Conservation (phyloP, 2,113 vertebrate genomes). For the Trichechus manatus region DNA sequence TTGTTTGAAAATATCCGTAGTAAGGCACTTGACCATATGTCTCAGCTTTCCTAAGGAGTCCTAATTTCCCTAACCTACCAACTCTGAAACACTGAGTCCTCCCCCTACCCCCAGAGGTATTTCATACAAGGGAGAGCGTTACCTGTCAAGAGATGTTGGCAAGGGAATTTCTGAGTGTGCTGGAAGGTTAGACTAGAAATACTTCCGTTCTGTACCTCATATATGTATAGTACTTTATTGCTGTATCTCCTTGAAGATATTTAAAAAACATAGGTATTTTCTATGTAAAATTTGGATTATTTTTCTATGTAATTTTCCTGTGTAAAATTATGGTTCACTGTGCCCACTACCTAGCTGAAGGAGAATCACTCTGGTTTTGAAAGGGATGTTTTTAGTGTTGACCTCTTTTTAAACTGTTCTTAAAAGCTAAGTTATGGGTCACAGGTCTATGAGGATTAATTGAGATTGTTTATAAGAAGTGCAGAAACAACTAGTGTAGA, state of each 20-base stretch:
- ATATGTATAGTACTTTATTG: neutral
- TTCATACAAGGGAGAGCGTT: neutral
- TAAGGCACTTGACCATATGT: accelerated
- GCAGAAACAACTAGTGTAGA: accelerated
- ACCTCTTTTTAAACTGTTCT: neutral
- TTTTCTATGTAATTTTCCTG: neutral
- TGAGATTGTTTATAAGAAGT: neutral
- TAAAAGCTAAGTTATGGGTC: neutral
- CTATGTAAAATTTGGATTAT: neutral
- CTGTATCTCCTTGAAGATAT: neutral
- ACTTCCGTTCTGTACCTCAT: neutral
- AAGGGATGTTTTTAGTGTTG: neutral
- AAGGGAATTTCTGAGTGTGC: neutral
- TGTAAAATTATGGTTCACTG: neutral
- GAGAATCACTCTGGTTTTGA: neutral
- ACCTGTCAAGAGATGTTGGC: neutral
- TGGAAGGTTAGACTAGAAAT: neutral
- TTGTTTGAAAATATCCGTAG: neutral
- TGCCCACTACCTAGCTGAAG: neutral
- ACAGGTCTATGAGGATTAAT: neutral
- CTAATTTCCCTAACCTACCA: neutral
- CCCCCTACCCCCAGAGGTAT: neutral
- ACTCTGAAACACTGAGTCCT: neutral
- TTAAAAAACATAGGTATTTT: neutral
- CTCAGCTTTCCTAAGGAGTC: neutral